Evolutionary conservation across 2,113 vertebrate species (phyloP), one percentile per base, ranked within the genome.

Genomic region (Anas platyrhynchos): DNA sequence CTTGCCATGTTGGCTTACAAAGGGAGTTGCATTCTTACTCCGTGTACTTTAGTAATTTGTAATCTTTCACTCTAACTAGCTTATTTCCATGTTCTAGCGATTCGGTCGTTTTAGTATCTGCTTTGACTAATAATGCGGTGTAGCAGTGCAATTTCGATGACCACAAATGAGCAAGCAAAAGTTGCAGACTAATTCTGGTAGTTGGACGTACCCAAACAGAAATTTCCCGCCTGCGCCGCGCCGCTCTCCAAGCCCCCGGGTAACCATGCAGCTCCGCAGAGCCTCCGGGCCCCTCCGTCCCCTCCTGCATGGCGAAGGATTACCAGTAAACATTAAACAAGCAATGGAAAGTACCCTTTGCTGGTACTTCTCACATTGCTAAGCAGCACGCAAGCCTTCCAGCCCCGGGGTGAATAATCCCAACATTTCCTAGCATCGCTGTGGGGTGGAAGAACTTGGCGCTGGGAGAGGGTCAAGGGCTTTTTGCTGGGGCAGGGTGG

Each of bases 21-120:
- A 93, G 69, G 61, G 81, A 93, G 86, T 96, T 97, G 58, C 75
- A 18, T 88, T 97, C 88, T 96, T 97, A 94, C 79, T 96, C 56
- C 13, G 12, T 62, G 62, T 62, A 56, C 86, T 92, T 90, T 90
- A 83, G 62, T 95, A 81, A 86, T 81, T 77, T 83, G 67, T 89
- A 78, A 52, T 85, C 92, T 96, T 96, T 96, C 81, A 5, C 68
- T 96, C 88, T 92, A 88, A 96, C 92, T 93, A 89, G 74, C 62
- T 83, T 84, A 41, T 93, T 94, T 96, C 82, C 65, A 72, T 56
- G 46, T 94, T 95, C 94, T 83, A 92, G 81, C 32, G 16, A 63
- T 73, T 65, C 22, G 10, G 66, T 82, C 56, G 27, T 96, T 97
- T 71, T 81, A 46, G 16, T 95, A 69, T 93, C 75, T 89, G 80